Base-by-base conservation (phyloP, 2,113 vertebrate species). In the Syngnathoides biaculeatus region DNA sequence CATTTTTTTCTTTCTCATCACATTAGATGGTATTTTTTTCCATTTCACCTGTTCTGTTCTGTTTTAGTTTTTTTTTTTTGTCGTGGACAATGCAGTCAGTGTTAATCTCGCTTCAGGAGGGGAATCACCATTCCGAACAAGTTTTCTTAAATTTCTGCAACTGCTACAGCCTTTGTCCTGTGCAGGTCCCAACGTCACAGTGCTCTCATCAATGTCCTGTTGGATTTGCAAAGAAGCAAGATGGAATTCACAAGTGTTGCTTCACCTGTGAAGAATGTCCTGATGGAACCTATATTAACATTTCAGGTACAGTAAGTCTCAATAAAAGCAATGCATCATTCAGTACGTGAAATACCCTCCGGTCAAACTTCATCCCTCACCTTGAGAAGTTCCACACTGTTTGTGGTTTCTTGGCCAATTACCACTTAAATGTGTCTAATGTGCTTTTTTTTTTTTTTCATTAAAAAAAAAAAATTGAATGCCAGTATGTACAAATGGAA, bases 201-300 rank as follows among this genome's bases (percentile, higher is more conserved):
- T 90, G 89, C 65, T 79, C 77, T 8, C 0, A 1, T 2, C 73
- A 86, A 50, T 90, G 89, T 59, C 1, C 6, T 13, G 0, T 0
- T 1, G 88, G 86, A 58, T 61, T 61, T 40, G 40, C 1, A n/a
- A 87, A 71, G 72, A 69, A 14, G 1, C 45, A 27, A 45, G 11
- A 22, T 19, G 89, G 78, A 35, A 65, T 17, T 24, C 83, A 93
- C 61, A 77, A 59, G 2, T 95, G 94, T 63, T 95, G 94, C 75
- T 97, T 96, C 20, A 66, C 63, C 3, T 95, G 94, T 0, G 22
- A 83, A 35, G 65, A 86, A 45, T 96, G 94, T 72, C 79, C 77
- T 0, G 20, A 79, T 0, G 90, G 89, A 68, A 94, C 91, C 58
- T 94, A 93, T 64, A 66, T 94, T 55, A 94, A 93, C 83, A 80